Conservation (phyloP, 1,140 invertebrate species). For the Drosophila parabipectinata region DNA sequence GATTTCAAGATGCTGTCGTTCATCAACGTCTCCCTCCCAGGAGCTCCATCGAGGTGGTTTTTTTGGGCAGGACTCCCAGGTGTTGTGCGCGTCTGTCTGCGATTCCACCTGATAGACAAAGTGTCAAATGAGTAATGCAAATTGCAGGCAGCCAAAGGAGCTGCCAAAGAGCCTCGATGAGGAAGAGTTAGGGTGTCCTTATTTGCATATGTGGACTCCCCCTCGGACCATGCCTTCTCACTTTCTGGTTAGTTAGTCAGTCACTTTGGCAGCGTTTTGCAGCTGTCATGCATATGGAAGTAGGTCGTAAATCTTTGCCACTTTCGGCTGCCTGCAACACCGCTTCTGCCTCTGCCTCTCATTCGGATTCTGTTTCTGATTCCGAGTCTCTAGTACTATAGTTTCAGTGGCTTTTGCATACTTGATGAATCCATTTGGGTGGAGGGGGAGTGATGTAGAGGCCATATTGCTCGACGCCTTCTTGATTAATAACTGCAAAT, state of each 20-base stretch:
- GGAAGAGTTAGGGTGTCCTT: slow-evolving; percentile 18
- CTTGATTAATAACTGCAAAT: slow-evolving; percentile 80
- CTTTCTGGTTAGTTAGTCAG: slow-evolving; percentile 69
- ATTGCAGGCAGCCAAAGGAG: slow-evolving; percentile 45
- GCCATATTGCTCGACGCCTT: slow-evolving; percentile 51
- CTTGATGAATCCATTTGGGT: slow-evolving; percentile 56
- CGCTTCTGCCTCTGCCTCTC: slow-evolving; percentile 12
- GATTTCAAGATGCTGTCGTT: slow-evolving; percentile 45
- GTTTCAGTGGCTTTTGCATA: slow-evolving; percentile 59
- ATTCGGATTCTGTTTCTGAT: not conserved
- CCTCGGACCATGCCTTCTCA: slow-evolving; percentile 15
- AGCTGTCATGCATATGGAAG: slow-evolving; percentile 80
- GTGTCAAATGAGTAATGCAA: slow-evolving; percentile 82
- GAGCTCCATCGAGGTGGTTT: slow-evolving; percentile 5
- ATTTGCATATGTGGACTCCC: slow-evolving; percentile 39
- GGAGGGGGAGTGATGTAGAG: slow-evolving; percentile 5
- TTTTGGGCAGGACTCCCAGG: slow-evolving; percentile 21
- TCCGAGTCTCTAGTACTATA: slow-evolving; percentile 8
- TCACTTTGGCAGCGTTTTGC: slow-evolving; percentile 60
- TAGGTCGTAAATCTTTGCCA: slow-evolving; percentile 74
- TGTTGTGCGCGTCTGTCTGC: slow-evolving; percentile 36
- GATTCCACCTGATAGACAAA: slow-evolving; percentile 65
- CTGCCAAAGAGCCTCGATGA: slow-evolving; percentile 18
- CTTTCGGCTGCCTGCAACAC: slow-evolving; percentile 34
- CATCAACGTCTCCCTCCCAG: slow-evolving; percentile 66